Evolutionary conservation across 1,140 invertebrate genomes (phyloP), one percentile per base, ranked within the genome.

Genomic region (Mylabris phalerata): DNA sequence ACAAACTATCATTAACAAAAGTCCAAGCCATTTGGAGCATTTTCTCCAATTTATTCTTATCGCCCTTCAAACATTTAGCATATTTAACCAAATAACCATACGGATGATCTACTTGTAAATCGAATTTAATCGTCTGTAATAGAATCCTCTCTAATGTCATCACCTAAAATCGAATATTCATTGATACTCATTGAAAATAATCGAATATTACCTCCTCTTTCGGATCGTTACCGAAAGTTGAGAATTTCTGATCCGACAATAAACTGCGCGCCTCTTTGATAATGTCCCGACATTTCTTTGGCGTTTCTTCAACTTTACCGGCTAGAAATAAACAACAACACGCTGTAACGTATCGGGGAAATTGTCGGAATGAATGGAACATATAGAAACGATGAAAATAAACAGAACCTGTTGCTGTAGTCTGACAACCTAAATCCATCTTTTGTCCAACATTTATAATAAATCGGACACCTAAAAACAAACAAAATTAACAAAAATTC

Each of bases 11-110:
- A 78, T 99, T 99, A 0, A 98, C 94, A 78, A 99, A 99, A 19
- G 95, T 98, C 97, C 97, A 99, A 1, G 96, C 95, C 93, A 97
- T 98, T 78, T 98, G 95, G 4, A 99, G 93, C 88, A 98, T 93
- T 76, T 95, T 95, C 69, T 96, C 89, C 50, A 97, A 75, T 75
- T 97, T 94, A 24, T 81, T 81, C 75, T 96, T 94, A 67, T 97
- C 93, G 49, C 93, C 91, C 83, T 95, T 95, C 48, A 99, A 79
- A 70, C 90, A 90, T 76, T 98, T 98, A 10, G 94, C 95, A 80
- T 97, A 99, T 74, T 94, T 95, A 2, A 98, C 74, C 45, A 99
- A 77, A 74, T 92, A 97, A 48, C 86, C 85, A 70, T 99, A 99
- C 0, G 97, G 97, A 79, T 99, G 95, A 69, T 98, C 95, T 6